Evolutionary conservation across 2,888 invertebrate genomes (phyloP).

Genomic region (Smittia aterrima): DNA sequence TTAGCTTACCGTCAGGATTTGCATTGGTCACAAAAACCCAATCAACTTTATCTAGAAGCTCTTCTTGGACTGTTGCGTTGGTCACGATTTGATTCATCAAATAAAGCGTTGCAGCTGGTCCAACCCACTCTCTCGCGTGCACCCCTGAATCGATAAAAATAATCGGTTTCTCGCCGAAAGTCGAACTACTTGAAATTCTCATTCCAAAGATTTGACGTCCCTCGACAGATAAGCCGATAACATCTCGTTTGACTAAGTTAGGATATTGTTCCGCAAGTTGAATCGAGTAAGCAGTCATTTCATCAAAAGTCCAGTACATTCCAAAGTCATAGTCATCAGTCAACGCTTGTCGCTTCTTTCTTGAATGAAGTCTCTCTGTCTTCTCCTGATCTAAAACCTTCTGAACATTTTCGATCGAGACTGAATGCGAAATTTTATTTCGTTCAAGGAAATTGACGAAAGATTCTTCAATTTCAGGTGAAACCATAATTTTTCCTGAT

Average conservation of each 20-base stretch:
- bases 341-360: background rate
- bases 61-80: slow-evolving; percentile 51
- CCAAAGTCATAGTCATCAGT: background rate
- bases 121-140: slow-evolving; percentile 69
- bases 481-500: slow-evolving; percentile 33
- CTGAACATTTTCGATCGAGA: slow-evolving; percentile 37
- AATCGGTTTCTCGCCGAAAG: slow-evolving; percentile 51
- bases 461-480: slow-evolving; percentile 2
- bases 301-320: slow-evolving; percentile 46
- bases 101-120: slow-evolving; percentile 61
- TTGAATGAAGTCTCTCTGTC: background rate
- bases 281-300: slow-evolving; percentile 57
- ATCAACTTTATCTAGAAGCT: slow-evolving; percentile 60
- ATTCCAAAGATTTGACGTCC: slow-evolving; percentile 60
- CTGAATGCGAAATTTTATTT: background rate
- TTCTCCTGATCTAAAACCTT: background rate
- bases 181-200: slow-evolving; percentile 60
- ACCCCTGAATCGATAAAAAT: slow-evolving; percentile 60
- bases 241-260: slow-evolving; percentile 56
- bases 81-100: slow-evolving; percentile 60
- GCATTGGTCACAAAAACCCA: slow-evolving; percentile 66
- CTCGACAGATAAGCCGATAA: slow-evolving; percentile 61
- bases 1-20: slow-evolving; percentile 64
- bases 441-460: background rate
- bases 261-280: slow-evolving; percentile 57